A percentile compares a stretch with the other conserved stretches of the same genome.
Conservation (phyloP, 1,140 invertebrate species). For the Carcinoscorpius rotundicauda region DNA sequence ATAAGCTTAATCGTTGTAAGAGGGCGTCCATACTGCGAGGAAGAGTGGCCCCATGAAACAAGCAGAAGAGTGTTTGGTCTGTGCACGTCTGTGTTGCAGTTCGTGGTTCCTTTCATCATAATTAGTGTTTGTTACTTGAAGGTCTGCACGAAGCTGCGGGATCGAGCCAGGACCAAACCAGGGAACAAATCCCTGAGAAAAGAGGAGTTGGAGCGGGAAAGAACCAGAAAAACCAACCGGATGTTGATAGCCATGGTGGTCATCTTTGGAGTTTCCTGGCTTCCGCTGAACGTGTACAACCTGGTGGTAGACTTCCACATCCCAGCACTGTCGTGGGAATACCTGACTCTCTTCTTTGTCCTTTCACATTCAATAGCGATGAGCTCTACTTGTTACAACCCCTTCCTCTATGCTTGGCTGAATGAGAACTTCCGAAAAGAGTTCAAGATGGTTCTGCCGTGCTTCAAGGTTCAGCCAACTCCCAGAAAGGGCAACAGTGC, state of each 20-base stretch:
- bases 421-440: conserved; percentile 26
- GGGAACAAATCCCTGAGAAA: conserved; percentile 53
- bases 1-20: conserved; percentile 39
- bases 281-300: conserved; percentile 41
- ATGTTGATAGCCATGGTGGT: conserved; percentile 37
- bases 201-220: conserved; percentile 26
- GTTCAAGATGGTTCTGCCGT: conserved; percentile 24
- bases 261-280: conserved; percentile 39
- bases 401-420: conserved; percentile 42
- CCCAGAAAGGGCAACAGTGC: conserved; percentile 5
- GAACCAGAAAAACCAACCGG: conserved; percentile 31
- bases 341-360: conserved; percentile 36
- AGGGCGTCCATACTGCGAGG: conserved; percentile 51
- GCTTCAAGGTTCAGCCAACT: conserved; percentile 11
- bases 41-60: conserved; percentile 70
- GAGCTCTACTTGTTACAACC: conserved; percentile 43
- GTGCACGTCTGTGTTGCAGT: conserved; percentile 77
- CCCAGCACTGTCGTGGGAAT: conserved; percentile 26
- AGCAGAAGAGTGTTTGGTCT: conserved; percentile 59
- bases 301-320: conserved; percentile 39
- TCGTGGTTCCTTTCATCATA: conserved; percentile 83
- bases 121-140: conserved; percentile 87
- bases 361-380: conserved; percentile 41
- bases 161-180: conserved; percentile 60
- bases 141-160: conserved; percentile 75